Percentiles rank a stretch among this genome's conserved stretches.
phyloP scores from a whole-genome alignment of 2,113 vertebrate genomes.

The Xiphias gladius region DNA sequence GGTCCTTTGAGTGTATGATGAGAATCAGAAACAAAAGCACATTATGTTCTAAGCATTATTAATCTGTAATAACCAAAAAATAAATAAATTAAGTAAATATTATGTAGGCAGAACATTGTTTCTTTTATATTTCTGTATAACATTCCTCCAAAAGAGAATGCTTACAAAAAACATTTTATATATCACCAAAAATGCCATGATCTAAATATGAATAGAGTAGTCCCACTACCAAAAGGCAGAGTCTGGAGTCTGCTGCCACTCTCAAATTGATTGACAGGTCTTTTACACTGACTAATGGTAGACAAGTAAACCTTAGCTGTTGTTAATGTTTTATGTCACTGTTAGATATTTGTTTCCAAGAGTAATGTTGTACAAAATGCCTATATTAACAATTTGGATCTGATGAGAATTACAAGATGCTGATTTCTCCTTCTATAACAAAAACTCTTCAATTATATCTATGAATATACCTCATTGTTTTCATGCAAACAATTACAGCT shows the following conservation, averaged over 20 bases:
- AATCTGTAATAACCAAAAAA: neutral
- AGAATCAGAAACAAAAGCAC: neutral
- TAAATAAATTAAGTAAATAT: neutral
- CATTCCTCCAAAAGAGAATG: neutral
- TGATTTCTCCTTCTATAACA: neutral
- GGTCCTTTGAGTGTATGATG: neutral
- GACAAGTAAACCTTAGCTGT: neutral
- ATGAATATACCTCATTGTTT: conserved; percentile 16
- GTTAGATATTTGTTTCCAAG: conserved; percentile 4
- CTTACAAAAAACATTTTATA: neutral
- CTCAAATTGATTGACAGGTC: neutral
- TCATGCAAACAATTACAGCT: conserved; percentile 18
- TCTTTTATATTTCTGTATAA: neutral
- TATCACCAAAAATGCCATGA: neutral
- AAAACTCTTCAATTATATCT: neutral
- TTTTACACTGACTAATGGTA: neutral
- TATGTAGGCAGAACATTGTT: neutral
- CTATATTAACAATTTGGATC: neutral
- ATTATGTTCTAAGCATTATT: neutral
- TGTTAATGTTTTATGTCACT: neutral
- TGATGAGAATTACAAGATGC: conserved; percentile 1
- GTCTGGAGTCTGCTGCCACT: conserved; percentile 2
- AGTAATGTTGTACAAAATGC: neutral
- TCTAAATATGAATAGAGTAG: neutral
- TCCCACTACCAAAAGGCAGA: neutral